Conservation (phyloP, 2,888 invertebrate genomes). For the Drosophila vallismaia region DNA sequence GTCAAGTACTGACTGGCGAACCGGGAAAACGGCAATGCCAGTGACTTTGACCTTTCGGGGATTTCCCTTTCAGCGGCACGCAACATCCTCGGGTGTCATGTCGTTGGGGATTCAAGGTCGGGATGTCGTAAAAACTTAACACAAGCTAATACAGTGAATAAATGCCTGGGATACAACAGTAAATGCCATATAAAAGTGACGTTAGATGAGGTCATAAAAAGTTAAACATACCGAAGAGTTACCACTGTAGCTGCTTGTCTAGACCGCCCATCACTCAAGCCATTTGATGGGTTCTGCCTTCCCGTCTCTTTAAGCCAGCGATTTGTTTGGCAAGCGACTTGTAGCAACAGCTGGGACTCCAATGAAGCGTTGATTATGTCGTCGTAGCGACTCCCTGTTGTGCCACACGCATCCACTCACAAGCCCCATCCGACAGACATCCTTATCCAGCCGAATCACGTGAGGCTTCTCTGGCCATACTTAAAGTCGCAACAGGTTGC, state of each 20-base stretch:
- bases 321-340: slow-evolving; percentile 30
- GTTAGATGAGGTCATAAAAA: background rate
- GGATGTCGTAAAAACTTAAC: slow-evolving; percentile 61
- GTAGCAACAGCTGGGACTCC: slow-evolving; percentile 42
- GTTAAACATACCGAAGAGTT: background rate
- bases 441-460: slow-evolving; percentile 30
- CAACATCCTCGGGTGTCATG: slow-evolving; percentile 21
- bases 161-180: background rate
- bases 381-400: slow-evolving; percentile 54
- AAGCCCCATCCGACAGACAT: slow-evolving; percentile 28
- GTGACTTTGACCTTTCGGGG: slow-evolving; percentile 53
- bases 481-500: slow-evolving; percentile 30
- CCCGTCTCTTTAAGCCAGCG: slow-evolving; percentile 19
- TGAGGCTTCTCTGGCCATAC: slow-evolving; percentile 37
- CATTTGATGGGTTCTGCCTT: slow-evolving; percentile 12
- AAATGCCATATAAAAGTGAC: slow-evolving; percentile 20
- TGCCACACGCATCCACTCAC: slow-evolving; percentile 38
- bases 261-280: slow-evolving; percentile 24
- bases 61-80: slow-evolving; percentile 47
- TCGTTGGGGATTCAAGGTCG: slow-evolving; percentile 60
- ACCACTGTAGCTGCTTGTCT: slow-evolving; percentile 1
- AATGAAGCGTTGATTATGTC: slow-evolving; percentile 75
- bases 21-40: slow-evolving; percentile 52
- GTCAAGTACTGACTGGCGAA: slow-evolving; percentile 13
- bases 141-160: slow-evolving; percentile 55